phyloP scores from a whole-genome alignment of 2,113 vertebrate species.

The Channa maculata region DNA sequence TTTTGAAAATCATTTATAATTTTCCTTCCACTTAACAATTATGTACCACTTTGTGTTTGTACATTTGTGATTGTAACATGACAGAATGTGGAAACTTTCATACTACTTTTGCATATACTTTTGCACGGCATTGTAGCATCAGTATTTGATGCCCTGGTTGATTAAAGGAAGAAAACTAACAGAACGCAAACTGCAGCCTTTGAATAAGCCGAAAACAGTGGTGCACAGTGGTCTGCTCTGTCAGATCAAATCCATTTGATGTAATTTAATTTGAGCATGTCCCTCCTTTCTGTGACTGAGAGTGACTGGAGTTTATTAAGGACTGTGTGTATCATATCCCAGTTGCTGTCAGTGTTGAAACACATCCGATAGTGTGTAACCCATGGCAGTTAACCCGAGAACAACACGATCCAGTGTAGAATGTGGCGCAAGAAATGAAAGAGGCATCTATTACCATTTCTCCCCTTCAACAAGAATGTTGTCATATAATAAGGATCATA shows the following conservation, averaged over 20 bases:
- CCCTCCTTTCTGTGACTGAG: constrained; percentile 20
- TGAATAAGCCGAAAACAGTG: constrained; percentile 3
- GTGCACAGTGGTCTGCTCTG: constrained; percentile 37
- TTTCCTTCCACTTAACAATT: too few species aligned
- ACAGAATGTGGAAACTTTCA: too few species aligned
- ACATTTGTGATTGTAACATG: too few species aligned
- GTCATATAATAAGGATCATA: neutral
- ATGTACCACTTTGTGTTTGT: too few species aligned
- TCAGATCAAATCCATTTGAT: constrained; percentile 36
- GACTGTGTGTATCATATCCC: constrained; percentile 59
- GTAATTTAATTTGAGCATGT: constrained; percentile 58
- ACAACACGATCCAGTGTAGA: constrained; percentile 56
- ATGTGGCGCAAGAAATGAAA: constrained; percentile 22
- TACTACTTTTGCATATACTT: too few species aligned
- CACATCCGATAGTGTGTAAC: constrained; percentile 26
- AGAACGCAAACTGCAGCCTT: constrained; percentile 3
- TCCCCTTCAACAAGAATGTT: constrained; percentile 22
- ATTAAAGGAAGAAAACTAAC: neutral
- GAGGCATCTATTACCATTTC: constrained; percentile 20
- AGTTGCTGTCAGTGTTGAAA: constrained; percentile 44
- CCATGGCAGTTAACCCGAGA: constrained; percentile 33
- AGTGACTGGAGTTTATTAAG: constrained; percentile 55
- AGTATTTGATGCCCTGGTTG: too few species aligned
- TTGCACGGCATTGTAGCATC: too few species aligned
- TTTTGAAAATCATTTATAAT: too few species aligned